phyloP scores from a whole-genome alignment of 2,113 vertebrate genomes.

The Helogale parvula region DNA sequence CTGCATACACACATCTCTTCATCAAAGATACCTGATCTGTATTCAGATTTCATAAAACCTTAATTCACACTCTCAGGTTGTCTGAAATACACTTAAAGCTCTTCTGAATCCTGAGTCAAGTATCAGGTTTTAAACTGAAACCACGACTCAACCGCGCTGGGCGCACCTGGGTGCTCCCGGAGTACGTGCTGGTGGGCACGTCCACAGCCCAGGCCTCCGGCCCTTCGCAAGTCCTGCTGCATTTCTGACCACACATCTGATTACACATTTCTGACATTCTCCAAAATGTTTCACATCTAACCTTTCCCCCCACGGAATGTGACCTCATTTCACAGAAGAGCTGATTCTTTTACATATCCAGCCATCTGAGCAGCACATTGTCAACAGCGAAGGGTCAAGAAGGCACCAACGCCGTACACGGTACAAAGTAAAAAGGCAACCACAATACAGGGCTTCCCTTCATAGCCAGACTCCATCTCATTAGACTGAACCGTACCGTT shows the following conservation, averaged over 20 bases:
- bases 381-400: background rate
- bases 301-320: background rate
- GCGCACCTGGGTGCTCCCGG: background rate
- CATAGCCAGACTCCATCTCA: background rate
- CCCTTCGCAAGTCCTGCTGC: background rate
- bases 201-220: background rate
- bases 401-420: background rate
- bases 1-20: background rate
- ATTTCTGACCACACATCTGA: background rate
- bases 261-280: background rate
- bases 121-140: background rate
- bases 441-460: background rate
- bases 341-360: background rate
- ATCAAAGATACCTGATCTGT: background rate
- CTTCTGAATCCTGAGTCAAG: background rate
- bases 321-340: background rate
- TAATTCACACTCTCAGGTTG: background rate
- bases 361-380: background rate
- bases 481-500: background rate
- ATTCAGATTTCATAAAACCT: background rate
- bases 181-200: fast-evolving
- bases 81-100: background rate
- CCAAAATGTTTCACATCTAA: background rate
- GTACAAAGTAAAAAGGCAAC: background rate
- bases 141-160: background rate